Evolutionary conservation across 2,113 vertebrate species (phyloP), one percentile per base, ranked within the genome.

Genomic region (Oostethus manadensis): DNA sequence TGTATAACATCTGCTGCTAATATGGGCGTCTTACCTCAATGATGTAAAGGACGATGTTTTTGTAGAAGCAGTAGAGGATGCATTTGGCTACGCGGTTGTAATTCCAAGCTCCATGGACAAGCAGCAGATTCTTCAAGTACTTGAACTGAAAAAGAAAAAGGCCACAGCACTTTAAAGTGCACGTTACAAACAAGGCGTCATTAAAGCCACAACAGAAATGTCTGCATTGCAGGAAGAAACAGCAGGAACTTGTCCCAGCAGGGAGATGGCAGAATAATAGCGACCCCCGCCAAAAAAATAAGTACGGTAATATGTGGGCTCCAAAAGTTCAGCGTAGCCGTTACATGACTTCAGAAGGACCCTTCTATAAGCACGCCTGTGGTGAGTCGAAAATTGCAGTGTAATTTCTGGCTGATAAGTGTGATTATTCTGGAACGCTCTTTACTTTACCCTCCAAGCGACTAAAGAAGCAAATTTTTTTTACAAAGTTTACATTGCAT

Each of bases 61-160:
- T 99, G 90, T 99, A 99, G 90, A 99, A 99, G 79, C 96, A 99
- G 83, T 99, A 99, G 26, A 99, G 86, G 87, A 99, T 98, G 81
- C 97, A 99, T 86, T 99, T 99, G 82, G 96, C 91, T 64, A 99
- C 93, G 53, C 97, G 89, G 89, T 95, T 97, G 56, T 99, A 99
- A 82, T 98, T 99, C 97, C 97, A 99, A 79, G 97, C 95, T 71
- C 97, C 96, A 1, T 99, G 97, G 71, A 99, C 96, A 66, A 99
- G 89, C 81, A 99, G 74, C 64, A 99, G 89, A 80, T 99, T 99
- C 89, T 98, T 97, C 90, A 99, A 88, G 89, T 98, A 99, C 74
- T 96, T 98, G 88, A 99, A 99, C 97, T 99, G 87, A 80, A 83
- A 40, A 38, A 65, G 73, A 1, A 63, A 57, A 65, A 58, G 58